Base-by-base conservation (phyloP, 2,113 vertebrate genomes). In the Dasypus novemcinctus region DNA sequence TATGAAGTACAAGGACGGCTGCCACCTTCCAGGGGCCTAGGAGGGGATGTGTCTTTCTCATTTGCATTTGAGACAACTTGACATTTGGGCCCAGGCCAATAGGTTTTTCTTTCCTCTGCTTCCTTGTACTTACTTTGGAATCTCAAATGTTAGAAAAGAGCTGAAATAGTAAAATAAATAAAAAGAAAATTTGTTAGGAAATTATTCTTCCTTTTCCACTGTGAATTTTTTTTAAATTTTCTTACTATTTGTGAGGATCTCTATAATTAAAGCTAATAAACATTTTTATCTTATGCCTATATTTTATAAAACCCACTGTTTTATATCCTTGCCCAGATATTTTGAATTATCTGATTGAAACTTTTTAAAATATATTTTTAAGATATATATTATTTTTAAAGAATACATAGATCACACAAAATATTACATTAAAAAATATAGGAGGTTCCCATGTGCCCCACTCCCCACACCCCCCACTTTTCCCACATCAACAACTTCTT, bases 111-210 rank as follows among this genome's bases (percentile, higher is more conserved):
- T 85, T 92, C 91, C 75, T 97, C 43, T 80, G 61, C 92, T 91
- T 71, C 74, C 63, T 96, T 84, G 33, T 83, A 96, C 12, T 4
- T 81, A 63, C n/a, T 92, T 95, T 93, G 52, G 71, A 93, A 81
- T 78, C 79, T 79, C 31, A 85, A 94, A 94, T 94, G 82, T 92
- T 96, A 95, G 80, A 97, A 97, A 97, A 97, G 82, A 97, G 89
- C 63, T 80, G 94, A 98, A 97, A 94, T 85, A 97, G 90, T 97
- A 96, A 97, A 97, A 96, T 91, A 97, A 96, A 97, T 98, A 98
- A 95, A 93, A 81, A 88, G 79, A 96, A 94, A 82, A 90, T 91
- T 92, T 96, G 61, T 66, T 90, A 96, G 69, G 96, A 96, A 97
- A 97, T 96, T 97, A 97, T 95, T 95, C 89, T 97, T 96, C 96